These are phyloP conservation scores for Meloidogyne floridensis DNA, from an alignment of 1,140 invertebrate species.

Conservation along the genomic window DNA sequence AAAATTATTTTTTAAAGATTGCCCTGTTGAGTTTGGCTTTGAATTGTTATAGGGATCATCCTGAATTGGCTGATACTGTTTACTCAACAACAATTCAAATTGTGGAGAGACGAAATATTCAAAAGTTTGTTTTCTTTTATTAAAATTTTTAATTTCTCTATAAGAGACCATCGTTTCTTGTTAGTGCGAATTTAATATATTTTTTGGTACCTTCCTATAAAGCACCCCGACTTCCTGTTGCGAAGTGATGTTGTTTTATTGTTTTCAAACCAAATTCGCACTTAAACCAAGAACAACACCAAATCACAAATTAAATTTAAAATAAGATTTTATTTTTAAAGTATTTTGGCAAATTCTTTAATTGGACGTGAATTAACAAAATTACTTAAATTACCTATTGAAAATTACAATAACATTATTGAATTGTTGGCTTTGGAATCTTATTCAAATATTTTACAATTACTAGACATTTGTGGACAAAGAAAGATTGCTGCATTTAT, in stretches of 20 bases:
- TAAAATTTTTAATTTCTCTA: neutral
- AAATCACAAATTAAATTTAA: too few relatives aligned
- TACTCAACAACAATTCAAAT: conserved; percentile 83
- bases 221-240: too few relatives aligned
- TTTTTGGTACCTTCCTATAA: too few relatives aligned
- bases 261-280: too few relatives aligned
- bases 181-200: too few relatives aligned
- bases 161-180: too few relatives aligned
- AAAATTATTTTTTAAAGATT: conserved; percentile 50
- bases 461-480: conserved; percentile 85
- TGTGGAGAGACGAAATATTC: conserved; percentile 77
- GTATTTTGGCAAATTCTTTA: conserved; percentile 77
- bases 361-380: conserved; percentile 88
- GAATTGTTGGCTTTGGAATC: conserved; percentile 78
- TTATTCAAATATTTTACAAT: conserved; percentile 81
- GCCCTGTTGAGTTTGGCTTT: conserved; percentile 88
- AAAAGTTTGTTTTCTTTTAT: conserved; percentile 14
- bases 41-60: conserved; percentile 90
- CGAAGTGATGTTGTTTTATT: too few relatives aligned
- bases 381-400: conserved; percentile 86
- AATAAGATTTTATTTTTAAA: conserved; percentile 36
- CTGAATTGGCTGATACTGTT: conserved; percentile 93
- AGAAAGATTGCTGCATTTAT: conserved; percentile 84
- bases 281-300: too few relatives aligned
- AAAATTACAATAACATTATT: conserved; percentile 89